Base-by-base conservation (phyloP, 2,797 vertebrate species). In the Cheirogaleus major region DNA sequence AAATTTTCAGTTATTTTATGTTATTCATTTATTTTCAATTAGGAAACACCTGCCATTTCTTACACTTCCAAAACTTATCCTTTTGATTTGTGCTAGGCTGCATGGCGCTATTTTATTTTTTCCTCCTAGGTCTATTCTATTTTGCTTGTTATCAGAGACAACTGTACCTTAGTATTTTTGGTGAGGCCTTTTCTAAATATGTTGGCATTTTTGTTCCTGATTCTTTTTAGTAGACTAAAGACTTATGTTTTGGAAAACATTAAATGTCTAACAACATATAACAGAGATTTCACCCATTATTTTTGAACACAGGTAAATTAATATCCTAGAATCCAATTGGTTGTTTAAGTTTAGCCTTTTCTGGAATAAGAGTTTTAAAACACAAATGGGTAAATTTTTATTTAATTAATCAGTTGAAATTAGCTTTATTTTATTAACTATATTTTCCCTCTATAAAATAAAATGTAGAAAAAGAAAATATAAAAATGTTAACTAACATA, bases 21-120 rank as follows among this genome's bases (percentile, higher is more conserved):
- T 32, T 91, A 35, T 70, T 93, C 17, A 85, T 87, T 89, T 82
- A 80, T 82, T 96, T 96, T 78, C 50, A 81, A 35, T 72, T 93
- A 43, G 30, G n/a, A 70, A 96, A 91, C 13, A 93, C 1, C 43
- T 92, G n/a, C 2, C 8, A 73, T 91, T 92, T 90, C 43, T 88
- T 82, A 79, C 8, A 63, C 5, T 69, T 82, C 11, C 22, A 83
- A 79, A 43, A 59, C 63, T 45, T 80, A 75, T 5, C 7, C 14
- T 57, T 73, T 92, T 67, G 13, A 93, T 79, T 72, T 45, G 11
- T 63, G 12, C 32, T 23, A 86, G 2, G 8, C 4, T 75, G 41
- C 12, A 45, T 52, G 7, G 12, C 32, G 38, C 2, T 80, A 11
- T 76, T 65, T 81, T 65, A 45, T 59, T 82, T 92, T 50, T 63